A percentile compares a stretch with the other conserved stretches of the same genome.
These are phyloP conservation scores for Eristalis intricaria DNA, from an alignment of 2,888 invertebrate genomes.

Conservation along the genomic window DNA sequence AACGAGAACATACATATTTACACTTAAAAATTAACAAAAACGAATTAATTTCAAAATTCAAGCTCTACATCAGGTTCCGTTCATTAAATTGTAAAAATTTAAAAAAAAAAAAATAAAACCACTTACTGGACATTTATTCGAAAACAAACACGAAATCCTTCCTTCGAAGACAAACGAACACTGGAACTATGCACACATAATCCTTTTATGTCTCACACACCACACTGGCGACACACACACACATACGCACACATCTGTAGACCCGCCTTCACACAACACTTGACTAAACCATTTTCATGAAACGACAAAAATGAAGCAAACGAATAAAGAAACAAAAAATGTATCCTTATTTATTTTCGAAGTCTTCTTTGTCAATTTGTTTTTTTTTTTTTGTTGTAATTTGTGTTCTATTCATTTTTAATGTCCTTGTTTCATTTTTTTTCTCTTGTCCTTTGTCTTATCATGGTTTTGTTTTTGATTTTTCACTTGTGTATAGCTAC, in stretches of 20 bases:
- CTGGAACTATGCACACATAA: not conserved
- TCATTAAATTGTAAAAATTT: constrained; percentile 37
- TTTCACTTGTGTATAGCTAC: constrained; percentile 36
- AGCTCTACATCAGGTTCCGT: constrained; percentile 22
- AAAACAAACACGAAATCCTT: constrained; percentile 31
- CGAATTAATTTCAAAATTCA: constrained; percentile 16
- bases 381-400: constrained; percentile 20
- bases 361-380: no score
- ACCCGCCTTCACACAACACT: no score
- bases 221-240: no score
- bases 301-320: not conserved
- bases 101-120: constrained; percentile 29
- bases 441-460: constrained; percentile 35
- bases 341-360: no score
- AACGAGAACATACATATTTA: constrained; percentile 27
- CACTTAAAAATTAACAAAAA: constrained; percentile 24
- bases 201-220: not conserved
- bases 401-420: constrained; percentile 40
- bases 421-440: constrained; percentile 11
- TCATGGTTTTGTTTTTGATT: constrained; percentile 6
- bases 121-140: constrained; percentile 32
- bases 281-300: not conserved
- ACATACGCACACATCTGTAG: no score
- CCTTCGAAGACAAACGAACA: not conserved
- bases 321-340: constrained; percentile 12